Conservation (phyloP, 2,888 invertebrate genomes). For the Meandrusa payeni region DNA sequence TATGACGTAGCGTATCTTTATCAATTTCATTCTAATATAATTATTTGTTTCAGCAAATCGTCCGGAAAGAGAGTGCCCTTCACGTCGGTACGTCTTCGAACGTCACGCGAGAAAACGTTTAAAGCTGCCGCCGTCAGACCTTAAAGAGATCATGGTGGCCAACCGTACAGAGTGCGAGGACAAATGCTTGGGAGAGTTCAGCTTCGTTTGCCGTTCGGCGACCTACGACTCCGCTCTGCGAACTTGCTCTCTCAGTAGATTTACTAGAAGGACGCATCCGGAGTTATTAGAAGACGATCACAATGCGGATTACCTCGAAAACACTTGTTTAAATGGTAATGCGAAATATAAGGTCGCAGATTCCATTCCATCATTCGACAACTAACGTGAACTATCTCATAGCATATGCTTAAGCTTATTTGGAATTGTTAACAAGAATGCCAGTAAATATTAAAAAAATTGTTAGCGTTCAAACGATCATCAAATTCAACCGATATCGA, state of each 20-base stretch:
- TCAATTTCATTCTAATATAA: too few species aligned
- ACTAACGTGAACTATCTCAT: too few species aligned
- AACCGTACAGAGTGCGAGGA: constrained; percentile 95
- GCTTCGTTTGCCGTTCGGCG: constrained; percentile 93
- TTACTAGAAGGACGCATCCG: constrained; percentile 92
- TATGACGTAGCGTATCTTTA: too few species aligned
- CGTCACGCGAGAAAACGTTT: constrained; percentile 91
- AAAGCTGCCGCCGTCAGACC: constrained; percentile 88
- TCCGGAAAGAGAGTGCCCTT: constrained; percentile 93
- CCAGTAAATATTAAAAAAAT: too few species aligned
- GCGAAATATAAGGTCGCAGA: too few species aligned
- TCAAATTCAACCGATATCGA: too few species aligned
- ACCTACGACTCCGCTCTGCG: constrained; percentile 89
- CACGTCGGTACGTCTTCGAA: constrained; percentile 93
- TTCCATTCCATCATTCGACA: too few species aligned
- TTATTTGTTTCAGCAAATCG: constrained; percentile 83
- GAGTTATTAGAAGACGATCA: constrained; percentile 92
- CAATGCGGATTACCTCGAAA: constrained; percentile 94
- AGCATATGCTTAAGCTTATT: too few species aligned
- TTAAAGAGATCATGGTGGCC: constrained; percentile 91
- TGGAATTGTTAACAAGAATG: too few species aligned
- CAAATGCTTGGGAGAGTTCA: constrained; percentile 93
- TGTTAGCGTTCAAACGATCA: too few species aligned
- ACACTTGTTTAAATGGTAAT: constrained; percentile 93
- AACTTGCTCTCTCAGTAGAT: constrained; percentile 89